Conservation (phyloP, 2,888 invertebrate genomes). For the Pseudeuparius sepicola region DNA sequence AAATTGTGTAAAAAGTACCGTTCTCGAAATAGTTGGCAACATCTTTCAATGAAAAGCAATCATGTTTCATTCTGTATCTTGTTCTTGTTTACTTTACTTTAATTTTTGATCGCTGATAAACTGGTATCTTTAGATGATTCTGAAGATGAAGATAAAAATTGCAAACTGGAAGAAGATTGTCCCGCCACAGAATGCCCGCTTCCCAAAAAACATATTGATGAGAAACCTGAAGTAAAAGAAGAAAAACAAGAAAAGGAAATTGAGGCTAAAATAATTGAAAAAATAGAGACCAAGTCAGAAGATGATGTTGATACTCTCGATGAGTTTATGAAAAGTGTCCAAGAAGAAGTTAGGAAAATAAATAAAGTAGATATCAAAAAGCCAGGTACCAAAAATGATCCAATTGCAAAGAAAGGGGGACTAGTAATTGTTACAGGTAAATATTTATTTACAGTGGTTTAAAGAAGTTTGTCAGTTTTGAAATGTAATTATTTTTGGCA, state of each 20-base stretch:
- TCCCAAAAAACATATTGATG: too few relatives aligned
- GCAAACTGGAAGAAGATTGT: slow-evolving; percentile 28
- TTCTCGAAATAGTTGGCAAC: too few relatives aligned
- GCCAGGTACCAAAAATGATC: slow-evolving; percentile 31
- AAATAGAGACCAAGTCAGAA: too few relatives aligned
- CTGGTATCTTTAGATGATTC: too few relatives aligned
- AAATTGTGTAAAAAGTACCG: too few relatives aligned
- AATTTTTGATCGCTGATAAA: too few relatives aligned
- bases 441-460: too few relatives aligned
- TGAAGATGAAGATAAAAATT: slow-evolving; percentile 66
- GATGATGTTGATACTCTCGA: slow-evolving; percentile 93
- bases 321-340: slow-evolving; percentile 90
- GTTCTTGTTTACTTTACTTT: too few relatives aligned
- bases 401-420: slow-evolving; percentile 44
- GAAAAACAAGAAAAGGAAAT: slow-evolving; percentile 9
- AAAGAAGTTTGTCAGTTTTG: slow-evolving; percentile 3
- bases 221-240: slow-evolving; percentile 19
- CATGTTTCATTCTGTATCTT: too few relatives aligned
- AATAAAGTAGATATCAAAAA: slow-evolving; percentile 58
- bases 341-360: slow-evolving; percentile 72
- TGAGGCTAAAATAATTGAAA: slow-evolving; percentile 7
- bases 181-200: too few relatives aligned
- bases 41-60: too few relatives aligned
- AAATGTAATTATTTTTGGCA: too few relatives aligned
- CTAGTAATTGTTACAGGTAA: slow-evolving; percentile 53